Evolutionary conservation across 2,797 vertebrate species (phyloP).

Genomic region (Thalassophryne amazonica): DNA sequence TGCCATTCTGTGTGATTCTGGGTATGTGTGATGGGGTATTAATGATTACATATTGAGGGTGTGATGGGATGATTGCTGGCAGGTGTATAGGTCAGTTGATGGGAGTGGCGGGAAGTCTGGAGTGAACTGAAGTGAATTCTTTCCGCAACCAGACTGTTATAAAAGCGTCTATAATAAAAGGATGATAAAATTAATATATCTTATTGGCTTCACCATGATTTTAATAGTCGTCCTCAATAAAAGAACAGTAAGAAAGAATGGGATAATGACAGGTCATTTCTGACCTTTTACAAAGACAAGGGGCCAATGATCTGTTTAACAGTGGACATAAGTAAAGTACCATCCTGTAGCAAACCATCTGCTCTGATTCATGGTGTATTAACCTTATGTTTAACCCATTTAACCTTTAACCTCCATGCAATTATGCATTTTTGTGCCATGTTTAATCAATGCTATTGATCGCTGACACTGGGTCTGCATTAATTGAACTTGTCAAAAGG

Average conservation of each 20-base stretch:
- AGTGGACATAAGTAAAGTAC: conserved; percentile 1
- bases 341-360: conserved; percentile 4
- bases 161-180: too few species aligned
- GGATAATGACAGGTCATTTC: conserved; percentile 22
- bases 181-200: too few species aligned
- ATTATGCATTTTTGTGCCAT: conserved; percentile 48
- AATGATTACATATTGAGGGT: too few species aligned
- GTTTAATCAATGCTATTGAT: conserved; percentile 58
- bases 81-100: too few species aligned
- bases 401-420: conserved; percentile 57
- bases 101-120: too few species aligned
- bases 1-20: too few species aligned
- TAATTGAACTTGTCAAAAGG: conserved; percentile 56
- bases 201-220: too few species aligned
- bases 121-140: too few species aligned
- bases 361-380: conserved; percentile 23
- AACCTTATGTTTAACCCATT: conserved; percentile 39
- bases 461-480: conserved; percentile 37
- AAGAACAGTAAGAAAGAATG: conserved; percentile 13
- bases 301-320: conserved; percentile 31
- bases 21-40: too few species aligned
- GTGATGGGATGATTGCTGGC: too few species aligned
- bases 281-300: not conserved
- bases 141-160: too few species aligned
- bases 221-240: conserved; percentile 1